These are phyloP conservation scores for Drosophila mauritiana DNA, from an alignment of 1,140 invertebrate species.

Conservation along the genomic window DNA sequence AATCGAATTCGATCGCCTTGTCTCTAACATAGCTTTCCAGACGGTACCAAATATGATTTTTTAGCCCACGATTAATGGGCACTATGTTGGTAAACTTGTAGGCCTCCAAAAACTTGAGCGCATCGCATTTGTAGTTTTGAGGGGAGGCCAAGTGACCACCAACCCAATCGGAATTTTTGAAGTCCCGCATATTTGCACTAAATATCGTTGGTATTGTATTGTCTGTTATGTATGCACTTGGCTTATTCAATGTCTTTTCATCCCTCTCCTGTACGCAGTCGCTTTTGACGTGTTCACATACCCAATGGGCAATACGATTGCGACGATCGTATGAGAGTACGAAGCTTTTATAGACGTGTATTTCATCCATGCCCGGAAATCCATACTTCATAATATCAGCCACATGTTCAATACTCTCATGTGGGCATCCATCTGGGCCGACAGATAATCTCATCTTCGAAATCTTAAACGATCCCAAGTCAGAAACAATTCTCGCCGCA, in stretches of 20 bases:
- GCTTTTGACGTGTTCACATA: slow-evolving; percentile 96
- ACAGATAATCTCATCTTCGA: slow-evolving; percentile 43
- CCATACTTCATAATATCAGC: slow-evolving; percentile 96
- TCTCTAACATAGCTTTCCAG: slow-evolving; percentile 94
- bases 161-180: slow-evolving; percentile 90
- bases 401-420: slow-evolving; percentile 67
- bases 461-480: slow-evolving; percentile 19
- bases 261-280: slow-evolving; percentile 85
- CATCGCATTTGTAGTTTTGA: slow-evolving; percentile 90
- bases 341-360: slow-evolving; percentile 95
- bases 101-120: slow-evolving; percentile 92
- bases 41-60: slow-evolving; percentile 95
- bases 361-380: slow-evolving; percentile 94
- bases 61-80: slow-evolving; percentile 97
- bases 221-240: slow-evolving; percentile 92
- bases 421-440: not conserved
- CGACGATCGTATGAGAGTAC: slow-evolving; percentile 96
- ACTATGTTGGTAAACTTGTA: slow-evolving; percentile 97
- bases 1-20: slow-evolving; percentile 90
- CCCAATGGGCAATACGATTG: slow-evolving; percentile 96
- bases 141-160: slow-evolving; percentile 92
- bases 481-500: not conserved
- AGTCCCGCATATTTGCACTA: slow-evolving; percentile 91
- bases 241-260: slow-evolving; percentile 92
- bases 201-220: slow-evolving; percentile 95